These are phyloP conservation scores for Cricetomys ansorgei DNA, from an alignment of 2,113 vertebrate genomes.

Conservation along the genomic window DNA sequence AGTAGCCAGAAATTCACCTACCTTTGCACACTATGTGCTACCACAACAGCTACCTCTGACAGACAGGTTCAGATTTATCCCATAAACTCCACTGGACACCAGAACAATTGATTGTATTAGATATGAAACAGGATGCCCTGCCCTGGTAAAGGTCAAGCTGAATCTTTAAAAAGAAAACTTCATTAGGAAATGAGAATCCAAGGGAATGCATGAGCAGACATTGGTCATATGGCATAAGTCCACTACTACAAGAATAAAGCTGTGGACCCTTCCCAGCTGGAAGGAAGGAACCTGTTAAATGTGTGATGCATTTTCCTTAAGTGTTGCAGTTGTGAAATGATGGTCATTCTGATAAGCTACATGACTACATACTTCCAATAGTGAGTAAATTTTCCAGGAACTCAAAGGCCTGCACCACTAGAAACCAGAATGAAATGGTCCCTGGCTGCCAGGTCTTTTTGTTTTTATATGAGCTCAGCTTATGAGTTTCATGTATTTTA, in stretches of 20 bases:
- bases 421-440: constrained; percentile 46
- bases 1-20: neutral
- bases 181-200: constrained; percentile 56
- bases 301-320: constrained; percentile 46
- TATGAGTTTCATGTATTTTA: constrained; percentile 18
- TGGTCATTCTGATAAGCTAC: constrained; percentile 26
- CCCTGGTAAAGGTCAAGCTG: constrained; percentile 14
- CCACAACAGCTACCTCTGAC: neutral
- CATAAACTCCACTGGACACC: neutral
- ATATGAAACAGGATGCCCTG: constrained; percentile 15
- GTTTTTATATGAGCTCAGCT: neutral
- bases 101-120: neutral
- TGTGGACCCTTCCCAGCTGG: constrained; percentile 32
- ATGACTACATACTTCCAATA: neutral
- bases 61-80: neutral
- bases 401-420: neutral
- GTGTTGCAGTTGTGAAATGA: constrained; percentile 41
- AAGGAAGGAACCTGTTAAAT: constrained; percentile 39
- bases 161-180: constrained; percentile 41
- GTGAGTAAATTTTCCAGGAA: constrained; percentile 46
- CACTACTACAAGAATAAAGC: constrained; percentile 30
- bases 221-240: constrained; percentile 52
- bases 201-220: constrained; percentile 27
- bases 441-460: neutral
- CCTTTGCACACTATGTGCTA: neutral